A percentile compares a stretch with the other conserved stretches of the same genome.
phyloP scores from a whole-genome alignment of 2,113 vertebrate genomes.

The Chunga burmeisteri region DNA sequence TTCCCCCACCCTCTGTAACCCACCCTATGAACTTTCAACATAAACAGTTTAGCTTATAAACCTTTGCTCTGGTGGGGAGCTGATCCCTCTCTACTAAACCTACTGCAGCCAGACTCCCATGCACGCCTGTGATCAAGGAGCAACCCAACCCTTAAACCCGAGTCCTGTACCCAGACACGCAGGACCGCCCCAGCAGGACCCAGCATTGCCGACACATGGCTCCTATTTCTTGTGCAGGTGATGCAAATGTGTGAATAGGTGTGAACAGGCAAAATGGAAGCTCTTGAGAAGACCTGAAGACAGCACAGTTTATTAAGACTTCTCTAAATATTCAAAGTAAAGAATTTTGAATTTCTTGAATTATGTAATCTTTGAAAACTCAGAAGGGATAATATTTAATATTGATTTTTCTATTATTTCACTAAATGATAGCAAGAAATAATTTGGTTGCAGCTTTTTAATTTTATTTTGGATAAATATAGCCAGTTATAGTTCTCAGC shows the following conservation, averaged over 20 bases:
- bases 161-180: neutral
- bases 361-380: neutral
- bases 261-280: rapidly evolving
- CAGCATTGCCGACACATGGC: neutral
- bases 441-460: neutral
- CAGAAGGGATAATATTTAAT: neutral
- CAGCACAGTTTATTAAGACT: neutral
- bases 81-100: neutral
- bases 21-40: neutral
- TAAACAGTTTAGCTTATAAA: constrained; percentile 4
- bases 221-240: neutral
- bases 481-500: neutral
- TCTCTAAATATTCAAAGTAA: neutral
- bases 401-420: neutral
- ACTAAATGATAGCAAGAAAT: neutral
- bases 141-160: neutral
- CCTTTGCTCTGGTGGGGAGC: neutral
- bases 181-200: neutral
- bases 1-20: neutral
- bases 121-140: neutral
- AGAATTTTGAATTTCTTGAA: neutral
- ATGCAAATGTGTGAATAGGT: neutral
- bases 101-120: neutral
- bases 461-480: neutral
- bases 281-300: neutral